A percentile compares a stretch with the other conserved stretches of the same genome.
phyloP scores from a whole-genome alignment of 2,888 invertebrate species.

The Onthophagus sagittarius region DNA sequence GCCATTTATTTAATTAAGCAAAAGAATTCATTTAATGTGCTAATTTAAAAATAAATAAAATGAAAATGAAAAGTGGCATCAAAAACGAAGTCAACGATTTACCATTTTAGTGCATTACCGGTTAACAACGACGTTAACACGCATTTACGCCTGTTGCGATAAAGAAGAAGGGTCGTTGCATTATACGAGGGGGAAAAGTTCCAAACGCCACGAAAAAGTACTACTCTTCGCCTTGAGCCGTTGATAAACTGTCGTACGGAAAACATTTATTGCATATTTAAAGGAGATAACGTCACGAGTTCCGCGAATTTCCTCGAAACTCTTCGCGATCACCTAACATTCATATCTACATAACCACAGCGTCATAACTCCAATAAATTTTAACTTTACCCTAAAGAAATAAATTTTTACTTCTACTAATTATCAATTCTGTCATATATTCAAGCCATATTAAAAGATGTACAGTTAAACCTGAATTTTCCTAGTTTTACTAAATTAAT shows the following conservation, averaged over 20 bases:
- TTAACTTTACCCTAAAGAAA: background rate
- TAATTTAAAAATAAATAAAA: background rate
- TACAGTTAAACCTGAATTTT: too few relatives aligned
- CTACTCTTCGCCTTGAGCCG: background rate
- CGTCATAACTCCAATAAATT: background rate
- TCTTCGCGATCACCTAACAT: background rate
- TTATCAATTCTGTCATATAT: too few relatives aligned
- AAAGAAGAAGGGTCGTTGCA: background rate
- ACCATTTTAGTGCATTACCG: background rate
- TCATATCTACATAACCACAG: background rate
- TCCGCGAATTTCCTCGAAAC: background rate
- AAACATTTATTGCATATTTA: background rate
- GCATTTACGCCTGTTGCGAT: background rate
- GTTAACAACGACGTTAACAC: constrained; percentile 8
- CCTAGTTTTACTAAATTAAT: too few relatives aligned
- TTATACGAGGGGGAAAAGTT: background rate
- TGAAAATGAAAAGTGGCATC: background rate
- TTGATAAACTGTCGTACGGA: background rate
- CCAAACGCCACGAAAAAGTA: background rate
- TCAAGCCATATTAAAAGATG: too few relatives aligned
- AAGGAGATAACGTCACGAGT: background rate
- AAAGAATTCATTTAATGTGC: too few relatives aligned
- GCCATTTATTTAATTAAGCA: background rate
- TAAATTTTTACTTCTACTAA: background rate
- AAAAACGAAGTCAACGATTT: background rate